Evolutionary conservation across 2,113 vertebrate genomes (phyloP), one percentile per base, ranked within the genome.

Genomic region (Odontophorus gujanensis): DNA sequence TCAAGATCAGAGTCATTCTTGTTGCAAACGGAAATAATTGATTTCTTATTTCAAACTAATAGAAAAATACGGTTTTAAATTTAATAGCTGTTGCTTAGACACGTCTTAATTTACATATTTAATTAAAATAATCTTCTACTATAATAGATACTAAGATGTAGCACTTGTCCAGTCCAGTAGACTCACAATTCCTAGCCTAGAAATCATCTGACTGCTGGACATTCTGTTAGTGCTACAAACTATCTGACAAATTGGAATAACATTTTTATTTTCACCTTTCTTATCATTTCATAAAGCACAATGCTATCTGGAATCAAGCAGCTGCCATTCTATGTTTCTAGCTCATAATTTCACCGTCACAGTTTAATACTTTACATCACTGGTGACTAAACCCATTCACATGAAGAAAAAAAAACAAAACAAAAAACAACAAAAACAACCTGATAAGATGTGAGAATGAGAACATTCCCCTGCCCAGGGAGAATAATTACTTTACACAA

Each of bases 201-300:
- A 90, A 94, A 65, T 51, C 5, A 21, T 76, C 75, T 72, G 75
- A 89, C 67, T 91, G 10, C 83, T 91, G 79, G 91, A 85, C 76
- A 90, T 80, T 42, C 80, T 79, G 42, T 89, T 79, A 77, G 85
- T 91, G 79, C 42, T 55, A 88, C 91, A 87, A 67, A 86, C 48
- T 67, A 83, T 65, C 78, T 75, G 89, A 83, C 91, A 96, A 95
- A 87, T 21, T 63, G 85, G 63, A 92, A 95, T 61, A 43, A 61
- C 76, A 81, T 94, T 89, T 92, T 95, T 92, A 78, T 95, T 96
- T 96, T 96, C 48, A 71, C 51, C 57, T 95, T 92, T 96, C 71
- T 95, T 76, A 81, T 94, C 86, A 90, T 92, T 94, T 95, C 95
- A 96, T 95, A 93, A 75, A 95, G 89, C 87, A 77, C 65, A 95